Evolutionary conservation across 2,113 vertebrate species (phyloP).

Genomic region (Paradisaea rubra): DNA sequence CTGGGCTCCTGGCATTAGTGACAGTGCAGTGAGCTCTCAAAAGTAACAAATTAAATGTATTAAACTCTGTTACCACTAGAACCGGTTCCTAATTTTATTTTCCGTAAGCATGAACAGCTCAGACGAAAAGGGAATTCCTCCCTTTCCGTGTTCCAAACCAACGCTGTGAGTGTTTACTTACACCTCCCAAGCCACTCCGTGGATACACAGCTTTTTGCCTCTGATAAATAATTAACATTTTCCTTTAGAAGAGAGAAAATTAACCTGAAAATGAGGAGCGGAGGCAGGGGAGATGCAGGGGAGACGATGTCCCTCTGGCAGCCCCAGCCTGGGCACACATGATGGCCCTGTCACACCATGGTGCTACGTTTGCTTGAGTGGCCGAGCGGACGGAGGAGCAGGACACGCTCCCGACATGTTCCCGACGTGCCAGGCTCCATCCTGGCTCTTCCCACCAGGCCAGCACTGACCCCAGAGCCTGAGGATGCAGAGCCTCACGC

Average conservation of each 20-base stretch:
- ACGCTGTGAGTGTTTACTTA: background rate
- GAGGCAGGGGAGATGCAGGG: background rate
- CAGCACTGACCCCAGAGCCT: background rate
- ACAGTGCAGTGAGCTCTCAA: accelerated
- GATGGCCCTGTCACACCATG: background rate
- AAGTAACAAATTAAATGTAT: background rate
- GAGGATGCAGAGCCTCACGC: background rate
- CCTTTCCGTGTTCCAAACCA: background rate
- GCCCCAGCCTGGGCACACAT: accelerated
- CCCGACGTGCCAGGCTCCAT: background rate
- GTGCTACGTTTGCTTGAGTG: background rate
- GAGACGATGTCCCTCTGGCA: accelerated
- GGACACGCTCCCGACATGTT: background rate
- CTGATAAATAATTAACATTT: background rate
- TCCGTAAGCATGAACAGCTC: accelerated
- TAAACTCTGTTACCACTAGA: background rate
- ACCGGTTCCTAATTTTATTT: background rate
- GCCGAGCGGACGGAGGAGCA: accelerated
- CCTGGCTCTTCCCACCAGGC: background rate
- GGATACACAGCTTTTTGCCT: background rate
- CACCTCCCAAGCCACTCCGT: background rate
- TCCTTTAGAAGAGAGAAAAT: background rate
- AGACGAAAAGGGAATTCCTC: background rate
- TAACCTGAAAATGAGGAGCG: background rate
- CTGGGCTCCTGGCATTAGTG: background rate